phyloP scores from a whole-genome alignment of 2,797 vertebrate species.

The Gorsachius magnificus region DNA sequence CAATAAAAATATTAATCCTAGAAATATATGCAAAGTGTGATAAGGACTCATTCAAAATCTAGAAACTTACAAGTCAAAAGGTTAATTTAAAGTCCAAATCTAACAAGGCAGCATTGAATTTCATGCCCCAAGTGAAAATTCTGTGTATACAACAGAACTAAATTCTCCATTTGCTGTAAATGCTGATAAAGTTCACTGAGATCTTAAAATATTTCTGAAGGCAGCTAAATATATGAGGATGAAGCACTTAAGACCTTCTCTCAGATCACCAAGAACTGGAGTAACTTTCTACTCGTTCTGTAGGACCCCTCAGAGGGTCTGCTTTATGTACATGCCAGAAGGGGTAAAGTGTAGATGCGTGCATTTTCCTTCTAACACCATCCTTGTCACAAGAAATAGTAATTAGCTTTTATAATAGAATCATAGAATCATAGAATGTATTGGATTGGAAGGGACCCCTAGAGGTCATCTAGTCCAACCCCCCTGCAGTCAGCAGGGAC shows the following conservation, averaged over 20 bases:
- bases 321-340: background rate
- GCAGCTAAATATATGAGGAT: background rate
- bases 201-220: background rate
- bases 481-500: too few relatives aligned
- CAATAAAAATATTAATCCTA: background rate
- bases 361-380: background rate
- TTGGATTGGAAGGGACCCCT: too few relatives aligned
- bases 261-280: background rate
- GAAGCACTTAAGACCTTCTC: background rate
- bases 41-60: background rate
- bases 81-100: conserved; percentile 28
- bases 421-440: too few relatives aligned
- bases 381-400: background rate
- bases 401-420: background rate
- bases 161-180: background rate
- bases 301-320: background rate
- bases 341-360: background rate
- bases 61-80: background rate
- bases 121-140: background rate
- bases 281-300: rapidly evolving
- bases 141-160: background rate
- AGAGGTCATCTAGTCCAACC: too few relatives aligned
- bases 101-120: background rate
- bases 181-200: background rate
- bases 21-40: background rate